phyloP scores from a whole-genome alignment of 2,113 vertebrate genomes.

The Martes martes region DNA sequence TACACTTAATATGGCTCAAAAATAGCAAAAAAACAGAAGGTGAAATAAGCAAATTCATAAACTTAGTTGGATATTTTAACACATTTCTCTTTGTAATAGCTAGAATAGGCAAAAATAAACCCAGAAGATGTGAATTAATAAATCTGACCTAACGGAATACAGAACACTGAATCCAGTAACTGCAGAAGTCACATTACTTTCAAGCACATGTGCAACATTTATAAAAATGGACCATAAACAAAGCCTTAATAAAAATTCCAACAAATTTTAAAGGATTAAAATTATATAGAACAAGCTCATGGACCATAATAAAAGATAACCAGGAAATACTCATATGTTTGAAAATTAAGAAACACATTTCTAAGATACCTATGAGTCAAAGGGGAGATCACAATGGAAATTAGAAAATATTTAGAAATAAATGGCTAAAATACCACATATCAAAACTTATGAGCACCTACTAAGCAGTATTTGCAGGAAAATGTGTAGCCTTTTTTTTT shows the following conservation, averaged over 20 bases:
- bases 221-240: neutral
- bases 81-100: neutral
- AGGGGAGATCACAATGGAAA: neutral
- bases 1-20: neutral
- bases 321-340: neutral
- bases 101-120: neutral
- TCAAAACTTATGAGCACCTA: neutral
- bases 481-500: neutral
- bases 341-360: neutral
- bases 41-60: neutral
- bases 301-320: neutral
- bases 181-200: neutral
- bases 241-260: neutral
- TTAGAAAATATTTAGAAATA: neutral
- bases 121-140: neutral
- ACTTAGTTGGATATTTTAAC: conserved; percentile 10
- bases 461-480: neutral
- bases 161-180: neutral
- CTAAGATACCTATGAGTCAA: neutral
- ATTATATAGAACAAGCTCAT: neutral
- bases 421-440: neutral
- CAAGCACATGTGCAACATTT: neutral
- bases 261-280: conserved; percentile 10
- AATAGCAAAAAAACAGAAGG: neutral
- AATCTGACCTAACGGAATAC: neutral